A percentile compares a stretch with the other conserved stretches of the same genome.
Evolutionary conservation across 1,140 invertebrate genomes (phyloP).

Genomic region (Theocolax elegans): DNA sequence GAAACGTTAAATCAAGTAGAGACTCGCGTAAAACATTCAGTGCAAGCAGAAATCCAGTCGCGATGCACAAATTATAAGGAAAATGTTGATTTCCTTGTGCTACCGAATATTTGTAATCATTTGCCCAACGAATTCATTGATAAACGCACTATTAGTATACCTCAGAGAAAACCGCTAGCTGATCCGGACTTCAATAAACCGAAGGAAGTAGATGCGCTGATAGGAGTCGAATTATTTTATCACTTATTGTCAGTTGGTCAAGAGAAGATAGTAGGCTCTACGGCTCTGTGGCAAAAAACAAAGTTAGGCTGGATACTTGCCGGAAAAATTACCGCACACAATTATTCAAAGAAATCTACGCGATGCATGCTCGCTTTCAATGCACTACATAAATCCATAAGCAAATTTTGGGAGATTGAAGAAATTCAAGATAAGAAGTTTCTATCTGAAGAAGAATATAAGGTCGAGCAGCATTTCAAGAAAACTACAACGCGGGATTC

Average conservation of each 20-base stretch:
- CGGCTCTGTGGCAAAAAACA: too few relatives aligned
- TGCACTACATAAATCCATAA: too few relatives aligned
- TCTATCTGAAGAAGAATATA: background rate
- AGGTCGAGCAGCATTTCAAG: background rate
- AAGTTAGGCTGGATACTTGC: too few relatives aligned
- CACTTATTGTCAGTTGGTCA: slow-evolving; percentile 6
- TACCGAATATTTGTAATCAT: background rate
- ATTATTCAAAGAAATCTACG: too few relatives aligned
- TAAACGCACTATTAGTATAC: background rate
- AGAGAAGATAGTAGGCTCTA: background rate
- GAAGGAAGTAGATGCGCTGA: background rate
- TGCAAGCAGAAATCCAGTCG: background rate
- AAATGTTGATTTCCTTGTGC: slow-evolving; percentile 4
- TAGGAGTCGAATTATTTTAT: background rate
- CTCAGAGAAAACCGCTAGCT: background rate
- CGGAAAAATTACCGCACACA: too few relatives aligned
- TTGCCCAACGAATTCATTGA: background rate
- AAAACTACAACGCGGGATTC: slow-evolving; percentile 36
- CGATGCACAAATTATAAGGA: background rate
- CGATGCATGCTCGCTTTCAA: too few relatives aligned
- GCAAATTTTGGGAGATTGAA: slow-evolving; percentile 45
- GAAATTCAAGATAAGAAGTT: background rate
- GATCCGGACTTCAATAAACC: background rate
- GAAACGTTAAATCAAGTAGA: slow-evolving; percentile 18
- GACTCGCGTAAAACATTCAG: slow-evolving; percentile 9